These are phyloP conservation scores for Atherix ibis DNA, from an alignment of 2,888 invertebrate species.

Conservation along the genomic window DNA sequence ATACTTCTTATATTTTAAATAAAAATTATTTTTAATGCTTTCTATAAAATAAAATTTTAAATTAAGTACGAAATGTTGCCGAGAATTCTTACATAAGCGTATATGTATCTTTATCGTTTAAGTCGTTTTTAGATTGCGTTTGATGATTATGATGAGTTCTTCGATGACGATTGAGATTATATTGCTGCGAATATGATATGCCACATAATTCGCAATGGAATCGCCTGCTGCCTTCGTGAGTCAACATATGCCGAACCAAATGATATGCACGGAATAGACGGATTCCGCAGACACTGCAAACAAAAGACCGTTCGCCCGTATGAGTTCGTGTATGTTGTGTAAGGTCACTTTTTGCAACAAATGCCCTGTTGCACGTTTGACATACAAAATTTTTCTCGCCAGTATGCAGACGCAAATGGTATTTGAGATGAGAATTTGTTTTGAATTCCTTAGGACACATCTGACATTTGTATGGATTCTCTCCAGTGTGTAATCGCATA, in stretches of 20 bases:
- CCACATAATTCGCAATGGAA: conserved; percentile 5
- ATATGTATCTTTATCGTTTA: too few species aligned
- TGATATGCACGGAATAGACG: conserved; percentile 33
- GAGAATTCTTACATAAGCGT: too few species aligned
- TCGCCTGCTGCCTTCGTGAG: conserved; percentile 1
- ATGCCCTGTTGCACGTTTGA: conserved; percentile 31
- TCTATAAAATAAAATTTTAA: too few species aligned
- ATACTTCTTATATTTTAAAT: too few species aligned
- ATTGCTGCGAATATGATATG: background rate
- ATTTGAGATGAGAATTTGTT: conserved; percentile 35
- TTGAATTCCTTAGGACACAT: conserved; percentile 34
- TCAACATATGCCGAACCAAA: conserved; percentile 14
- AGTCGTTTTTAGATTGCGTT: too few species aligned
- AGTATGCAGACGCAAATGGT: conserved; percentile 35
- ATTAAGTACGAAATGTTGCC: too few species aligned
- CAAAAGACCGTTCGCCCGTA: conserved; percentile 31
- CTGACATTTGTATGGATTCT: conserved; percentile 33
- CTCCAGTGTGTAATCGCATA: conserved; percentile 32
- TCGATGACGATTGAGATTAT: conserved; percentile 4
- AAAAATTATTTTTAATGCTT: too few species aligned
- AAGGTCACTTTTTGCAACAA: conserved; percentile 35
- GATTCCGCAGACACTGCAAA: conserved; percentile 33
- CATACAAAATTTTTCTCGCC: conserved; percentile 37
- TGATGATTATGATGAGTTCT: conserved; percentile 1
- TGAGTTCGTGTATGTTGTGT: conserved; percentile 34